Base-by-base conservation (phyloP, 2,888 invertebrate genomes). In the Chloroclysta siterata region DNA sequence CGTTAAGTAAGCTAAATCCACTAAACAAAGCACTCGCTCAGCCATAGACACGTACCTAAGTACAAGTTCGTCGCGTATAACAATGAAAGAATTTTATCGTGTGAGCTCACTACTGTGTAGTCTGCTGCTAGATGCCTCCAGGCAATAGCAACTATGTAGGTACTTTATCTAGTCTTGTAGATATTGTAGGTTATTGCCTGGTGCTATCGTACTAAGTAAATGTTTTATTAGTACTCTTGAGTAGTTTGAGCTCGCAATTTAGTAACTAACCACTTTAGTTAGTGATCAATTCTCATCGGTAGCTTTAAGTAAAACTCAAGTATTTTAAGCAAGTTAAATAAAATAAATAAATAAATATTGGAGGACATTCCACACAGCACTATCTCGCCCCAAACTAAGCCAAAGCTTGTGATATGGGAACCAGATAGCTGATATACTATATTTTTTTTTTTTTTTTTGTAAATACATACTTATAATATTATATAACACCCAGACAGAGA, bases 81-180 rank as follows among this genome's bases (percentile, higher is more conserved):
- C 61, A 61, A 46, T 62, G 57, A 53, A 66, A 60, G 61, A 52
- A 54, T 64, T 69, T 66, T 69, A 64, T 62, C 42, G 53, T 44
- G 48, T 46, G 51, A 56, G 46, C 29, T 29, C 39, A 50, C 22
- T 50, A 48, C 17, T 15, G n/a, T 48, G 1, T 60, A 41, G 6
- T 59, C 47, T 59, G 28, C 46, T 11, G 17, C 14, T 14, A 29
- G n/a, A 50, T 60, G 54, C 50, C 50, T 60, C 28, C 36, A 15
- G 41, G 56, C 58, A 53, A 51, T 55, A 60, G 56, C 54, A 53
- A 56, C 59, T 62, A 47, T 44, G 54, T 50, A 33, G 29, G 54
- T 50, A 28, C 48, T 53, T 53, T 44, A 63, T 47, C 39, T 51
- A 17, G 8, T 33, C 3, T 10, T 15, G 7, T 47, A 5, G 0